Evolutionary conservation across 2,888 invertebrate genomes (phyloP).

Genomic region (Eristalinus aeneus): DNA sequence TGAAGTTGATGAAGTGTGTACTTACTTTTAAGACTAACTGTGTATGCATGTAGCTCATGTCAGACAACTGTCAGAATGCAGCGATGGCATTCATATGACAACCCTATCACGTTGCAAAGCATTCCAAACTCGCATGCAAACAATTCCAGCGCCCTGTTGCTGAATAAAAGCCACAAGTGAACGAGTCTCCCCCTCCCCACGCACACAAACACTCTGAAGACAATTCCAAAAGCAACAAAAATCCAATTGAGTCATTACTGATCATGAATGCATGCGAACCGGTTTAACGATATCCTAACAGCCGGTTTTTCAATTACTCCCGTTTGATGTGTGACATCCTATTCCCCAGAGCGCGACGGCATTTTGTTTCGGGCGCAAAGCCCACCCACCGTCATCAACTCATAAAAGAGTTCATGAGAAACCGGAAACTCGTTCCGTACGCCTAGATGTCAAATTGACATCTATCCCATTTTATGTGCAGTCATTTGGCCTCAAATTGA

Average conservation of each 20-base stretch:
- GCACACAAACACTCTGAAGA: too few relatives aligned
- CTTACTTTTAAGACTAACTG: too few relatives aligned
- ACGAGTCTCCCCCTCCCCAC: too few relatives aligned
- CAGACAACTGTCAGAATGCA: too few relatives aligned
- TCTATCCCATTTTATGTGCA: conserved; percentile 25
- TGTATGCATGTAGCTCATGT: too few relatives aligned
- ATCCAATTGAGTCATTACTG: not conserved
- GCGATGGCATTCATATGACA: too few relatives aligned
- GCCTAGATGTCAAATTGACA: not conserved
- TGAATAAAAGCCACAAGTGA: too few relatives aligned
- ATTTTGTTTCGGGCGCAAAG: not conserved
- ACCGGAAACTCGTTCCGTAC: not conserved
- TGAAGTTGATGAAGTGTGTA: too few relatives aligned
- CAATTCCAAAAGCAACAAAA: not conserved
- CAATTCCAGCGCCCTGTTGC: too few relatives aligned
- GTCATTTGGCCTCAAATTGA: conserved; percentile 51
- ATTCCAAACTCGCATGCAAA: too few relatives aligned
- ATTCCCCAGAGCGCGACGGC: not conserved
- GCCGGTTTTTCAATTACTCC: not conserved
- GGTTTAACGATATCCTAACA: not conserved
- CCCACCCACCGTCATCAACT: not conserved
- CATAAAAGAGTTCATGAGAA: conserved; percentile 16
- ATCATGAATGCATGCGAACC: not conserved
- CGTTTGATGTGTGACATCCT: not conserved
- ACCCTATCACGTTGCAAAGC: too few relatives aligned